Percentiles rank a stretch among this genome's conserved stretches.
These are phyloP conservation scores for Hydropsyche betteni DNA, from an alignment of 2,888 invertebrate genomes.

Conservation along the genomic window DNA sequence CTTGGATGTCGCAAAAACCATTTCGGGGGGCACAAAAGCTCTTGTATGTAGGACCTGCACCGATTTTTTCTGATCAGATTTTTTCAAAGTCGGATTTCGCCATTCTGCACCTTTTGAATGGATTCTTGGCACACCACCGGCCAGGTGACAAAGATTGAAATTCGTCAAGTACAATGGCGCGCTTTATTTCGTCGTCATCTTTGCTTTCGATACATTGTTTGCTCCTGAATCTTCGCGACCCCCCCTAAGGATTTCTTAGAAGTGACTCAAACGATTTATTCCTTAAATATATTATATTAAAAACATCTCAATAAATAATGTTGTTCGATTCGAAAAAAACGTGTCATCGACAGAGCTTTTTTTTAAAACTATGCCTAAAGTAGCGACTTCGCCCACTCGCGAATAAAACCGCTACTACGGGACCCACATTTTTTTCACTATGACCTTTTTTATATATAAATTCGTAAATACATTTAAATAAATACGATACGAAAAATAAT, in stretches of 20 bases:
- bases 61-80: constrained; percentile 39
- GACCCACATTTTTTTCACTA: neutral
- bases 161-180: constrained; percentile 42
- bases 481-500: neutral
- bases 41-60: constrained; percentile 44
- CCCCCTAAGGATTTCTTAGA: constrained; percentile 29
- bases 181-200: constrained; percentile 40
- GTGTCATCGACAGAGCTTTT: too few relatives aligned
- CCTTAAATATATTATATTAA: too few relatives aligned
- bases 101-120: constrained; percentile 19
- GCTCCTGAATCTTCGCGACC: constrained; percentile 7
- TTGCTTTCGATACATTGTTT: constrained; percentile 40
- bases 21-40: constrained; percentile 27
- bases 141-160: constrained; percentile 31
- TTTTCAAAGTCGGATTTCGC: constrained; percentile 23
- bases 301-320: too few relatives aligned
- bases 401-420: too few relatives aligned
- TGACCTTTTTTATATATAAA: constrained; percentile 6
- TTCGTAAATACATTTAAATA: neutral
- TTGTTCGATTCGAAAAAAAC: too few relatives aligned
- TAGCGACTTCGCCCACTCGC: too few relatives aligned
- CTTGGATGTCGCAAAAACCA: constrained; percentile 2
- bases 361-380: too few relatives aligned
- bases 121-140: constrained; percentile 33
- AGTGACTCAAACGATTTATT: neutral